Conservation (phyloP, 2,113 vertebrate species). For the Gulo gulo region DNA sequence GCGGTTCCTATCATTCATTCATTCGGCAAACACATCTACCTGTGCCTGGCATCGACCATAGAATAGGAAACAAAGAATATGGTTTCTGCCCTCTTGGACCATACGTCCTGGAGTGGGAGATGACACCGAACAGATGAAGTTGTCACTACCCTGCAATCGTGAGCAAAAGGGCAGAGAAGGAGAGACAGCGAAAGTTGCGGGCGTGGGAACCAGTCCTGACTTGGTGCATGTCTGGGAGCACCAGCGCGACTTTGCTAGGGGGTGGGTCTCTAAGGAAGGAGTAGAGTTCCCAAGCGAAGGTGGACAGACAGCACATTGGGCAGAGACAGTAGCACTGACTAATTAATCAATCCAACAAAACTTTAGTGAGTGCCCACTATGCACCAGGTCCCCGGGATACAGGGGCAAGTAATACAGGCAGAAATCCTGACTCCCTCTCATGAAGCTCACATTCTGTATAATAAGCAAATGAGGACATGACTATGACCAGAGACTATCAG, state of each 20-base stretch:
- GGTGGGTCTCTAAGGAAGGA: not conserved
- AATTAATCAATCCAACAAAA: not conserved
- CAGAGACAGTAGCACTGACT: not conserved
- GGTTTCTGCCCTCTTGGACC: not conserved
- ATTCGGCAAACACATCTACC: not conserved
- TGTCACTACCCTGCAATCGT: not conserved
- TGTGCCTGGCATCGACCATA: not conserved
- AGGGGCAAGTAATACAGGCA: not conserved
- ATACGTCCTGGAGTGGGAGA: not conserved
- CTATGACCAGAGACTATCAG: not conserved
- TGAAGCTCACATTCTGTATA: not conserved
- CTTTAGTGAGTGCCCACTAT: not conserved
- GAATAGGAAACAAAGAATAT: not conserved
- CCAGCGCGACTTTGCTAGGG: not conserved
- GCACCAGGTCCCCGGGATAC: not conserved
- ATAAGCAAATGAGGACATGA: not conserved
- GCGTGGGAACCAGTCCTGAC: not conserved
- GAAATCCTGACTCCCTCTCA: accelerated
- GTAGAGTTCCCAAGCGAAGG: not conserved
- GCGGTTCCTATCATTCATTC: not conserved
- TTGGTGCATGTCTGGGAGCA: accelerated
- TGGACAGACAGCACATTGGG: not conserved
- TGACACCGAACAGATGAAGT: not conserved
- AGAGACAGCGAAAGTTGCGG: accelerated
- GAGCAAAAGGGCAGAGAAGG: not conserved